phyloP scores from a whole-genome alignment of 2,113 vertebrate species.

The Cranoglanis bouderius region DNA sequence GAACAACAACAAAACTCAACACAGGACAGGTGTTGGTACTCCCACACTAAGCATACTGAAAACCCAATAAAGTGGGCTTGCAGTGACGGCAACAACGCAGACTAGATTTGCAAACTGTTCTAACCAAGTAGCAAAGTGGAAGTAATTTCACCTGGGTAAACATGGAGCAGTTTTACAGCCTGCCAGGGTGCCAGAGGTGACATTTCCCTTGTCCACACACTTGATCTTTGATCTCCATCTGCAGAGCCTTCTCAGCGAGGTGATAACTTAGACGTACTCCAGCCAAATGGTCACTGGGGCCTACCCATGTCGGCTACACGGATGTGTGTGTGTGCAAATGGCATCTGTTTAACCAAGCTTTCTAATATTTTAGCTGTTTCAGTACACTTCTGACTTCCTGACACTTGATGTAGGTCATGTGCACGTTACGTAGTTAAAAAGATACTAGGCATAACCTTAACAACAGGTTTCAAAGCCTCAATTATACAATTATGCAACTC shows the following conservation, averaged over 20 bases:
- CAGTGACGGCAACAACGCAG: constrained; percentile 44
- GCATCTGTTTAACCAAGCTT: neutral
- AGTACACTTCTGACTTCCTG: neutral
- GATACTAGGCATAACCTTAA: neutral
- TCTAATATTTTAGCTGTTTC: neutral
- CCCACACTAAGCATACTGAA: constrained; percentile 4
- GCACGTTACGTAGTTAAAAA: neutral
- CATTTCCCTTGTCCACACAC: constrained; percentile 50
- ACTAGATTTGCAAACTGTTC: constrained; percentile 55
- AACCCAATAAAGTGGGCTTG: neutral
- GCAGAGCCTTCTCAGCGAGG: constrained; percentile 60
- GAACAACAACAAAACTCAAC: neutral
- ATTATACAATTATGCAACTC: neutral
- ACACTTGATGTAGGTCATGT: neutral
- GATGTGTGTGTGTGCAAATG: neutral
- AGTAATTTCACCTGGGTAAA: constrained; percentile 68
- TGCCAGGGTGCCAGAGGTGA: constrained; percentile 47
- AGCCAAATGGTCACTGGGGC: constrained; percentile 58
- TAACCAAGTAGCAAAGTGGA: constrained; percentile 61
- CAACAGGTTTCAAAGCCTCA: constrained; percentile 8
- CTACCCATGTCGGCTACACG: neutral
- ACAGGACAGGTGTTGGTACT: neutral
- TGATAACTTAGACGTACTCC: constrained; percentile 63
- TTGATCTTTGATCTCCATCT: constrained; percentile 66
- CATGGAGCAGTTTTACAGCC: constrained; percentile 60